phyloP scores from a whole-genome alignment of 2,888 invertebrate species.

The Polylopha cassiicola region DNA sequence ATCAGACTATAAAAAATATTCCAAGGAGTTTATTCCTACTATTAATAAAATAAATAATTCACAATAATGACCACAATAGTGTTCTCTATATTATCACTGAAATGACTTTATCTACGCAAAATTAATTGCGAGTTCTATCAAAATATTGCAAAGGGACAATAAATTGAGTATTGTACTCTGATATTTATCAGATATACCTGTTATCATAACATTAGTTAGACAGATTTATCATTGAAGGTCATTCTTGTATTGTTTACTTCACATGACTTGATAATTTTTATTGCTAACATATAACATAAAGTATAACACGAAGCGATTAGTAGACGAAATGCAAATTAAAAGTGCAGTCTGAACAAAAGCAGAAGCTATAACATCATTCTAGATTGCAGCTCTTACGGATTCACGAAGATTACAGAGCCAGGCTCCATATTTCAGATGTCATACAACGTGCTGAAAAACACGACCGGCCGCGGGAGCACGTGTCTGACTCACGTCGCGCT shows the following conservation, averaged over 20 bases:
- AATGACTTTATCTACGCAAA: no score
- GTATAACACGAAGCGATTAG: slow-evolving; percentile 1
- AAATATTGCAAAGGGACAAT: no score
- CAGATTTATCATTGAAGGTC: slow-evolving; percentile 13
- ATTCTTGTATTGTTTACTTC: slow-evolving; percentile 15
- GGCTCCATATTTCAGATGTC: slow-evolving; percentile 51
- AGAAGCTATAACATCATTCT: slow-evolving; percentile 5
- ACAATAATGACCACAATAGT: no score
- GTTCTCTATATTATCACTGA: no score
- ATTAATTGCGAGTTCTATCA: no score
- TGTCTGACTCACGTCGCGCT: slow-evolving; percentile 47
- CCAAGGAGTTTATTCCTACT: no score
- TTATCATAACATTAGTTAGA: slow-evolving; percentile 9
- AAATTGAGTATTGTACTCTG: slow-evolving; percentile 1
- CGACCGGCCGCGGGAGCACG: slow-evolving; percentile 46
- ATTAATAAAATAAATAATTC: no score
- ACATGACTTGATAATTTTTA: no score
- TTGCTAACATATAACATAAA: slow-evolving; percentile 4
- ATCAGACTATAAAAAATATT: no score
- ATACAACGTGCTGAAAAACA: slow-evolving; percentile 35
- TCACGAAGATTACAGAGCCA: slow-evolving; percentile 54
- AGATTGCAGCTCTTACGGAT: slow-evolving; percentile 51
- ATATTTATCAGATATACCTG: no score
- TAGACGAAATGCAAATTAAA: slow-evolving; percentile 11
- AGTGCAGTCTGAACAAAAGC: slow-evolving; percentile 1